A percentile compares a stretch with the other conserved stretches of the same genome.
Evolutionary conservation across 2,797 vertebrate species (phyloP).

Genomic region (Galago senegalensis): DNA sequence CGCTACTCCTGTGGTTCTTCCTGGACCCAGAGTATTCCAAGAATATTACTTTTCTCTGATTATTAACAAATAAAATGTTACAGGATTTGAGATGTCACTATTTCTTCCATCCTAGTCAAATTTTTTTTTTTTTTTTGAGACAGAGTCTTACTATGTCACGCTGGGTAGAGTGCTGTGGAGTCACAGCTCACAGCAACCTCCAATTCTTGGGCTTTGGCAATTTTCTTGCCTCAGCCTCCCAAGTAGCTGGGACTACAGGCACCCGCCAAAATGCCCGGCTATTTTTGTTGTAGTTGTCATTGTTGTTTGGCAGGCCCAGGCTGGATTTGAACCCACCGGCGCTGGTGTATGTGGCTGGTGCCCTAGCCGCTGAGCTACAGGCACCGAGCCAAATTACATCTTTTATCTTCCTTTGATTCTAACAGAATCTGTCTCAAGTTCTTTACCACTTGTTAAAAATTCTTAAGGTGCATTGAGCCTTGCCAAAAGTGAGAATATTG

Average conservation of each 20-base stretch:
- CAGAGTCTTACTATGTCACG: not conserved
- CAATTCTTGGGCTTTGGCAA: no score
- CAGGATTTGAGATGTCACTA: not conserved
- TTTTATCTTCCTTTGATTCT: conserved; percentile 33
- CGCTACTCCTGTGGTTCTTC: not conserved
- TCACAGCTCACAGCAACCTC: no score
- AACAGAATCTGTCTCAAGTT: not conserved
- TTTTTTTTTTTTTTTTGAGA: not conserved
- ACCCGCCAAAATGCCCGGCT: no score
- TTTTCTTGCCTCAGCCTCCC: no score
- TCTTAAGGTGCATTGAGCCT: conserved; percentile 86
- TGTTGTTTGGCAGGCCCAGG: no score
- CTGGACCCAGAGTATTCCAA: not conserved
- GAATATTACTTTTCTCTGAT: conserved; percentile 19
- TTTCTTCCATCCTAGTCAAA: not conserved
- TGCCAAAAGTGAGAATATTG: conserved; percentile 73
- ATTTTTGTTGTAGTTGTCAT: no score
- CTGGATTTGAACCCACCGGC: no score
- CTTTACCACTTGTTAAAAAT: not conserved
- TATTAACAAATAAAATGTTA: not conserved
- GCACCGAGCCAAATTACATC: not conserved
- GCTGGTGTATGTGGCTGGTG: no score
- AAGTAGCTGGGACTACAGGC: no score
- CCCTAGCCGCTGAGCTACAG: no score
- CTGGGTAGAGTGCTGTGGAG: no score